These are phyloP conservation scores for Epirrhoe alternata DNA, from an alignment of 2,888 invertebrate species.

Conservation along the genomic window DNA sequence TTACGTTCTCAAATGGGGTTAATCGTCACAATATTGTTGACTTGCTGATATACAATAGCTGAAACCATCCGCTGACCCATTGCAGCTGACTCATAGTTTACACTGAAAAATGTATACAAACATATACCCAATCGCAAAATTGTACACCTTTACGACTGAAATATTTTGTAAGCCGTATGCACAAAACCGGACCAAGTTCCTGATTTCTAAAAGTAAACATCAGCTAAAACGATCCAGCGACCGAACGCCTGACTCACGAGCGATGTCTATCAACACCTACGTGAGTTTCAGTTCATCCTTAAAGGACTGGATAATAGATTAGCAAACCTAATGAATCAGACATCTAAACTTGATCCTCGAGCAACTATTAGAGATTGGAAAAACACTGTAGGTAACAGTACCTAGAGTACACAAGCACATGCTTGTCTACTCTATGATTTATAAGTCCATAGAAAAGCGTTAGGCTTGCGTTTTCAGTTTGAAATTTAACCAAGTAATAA, in stretches of 20 bases:
- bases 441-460: background rate
- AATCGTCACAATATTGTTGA: slow-evolving; percentile 65
- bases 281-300: background rate
- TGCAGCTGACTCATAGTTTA: slow-evolving; percentile 64
- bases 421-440: too few relatives aligned
- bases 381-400: background rate
- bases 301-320: background rate
- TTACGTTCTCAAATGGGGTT: slow-evolving; percentile 70
- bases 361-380: background rate
- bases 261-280: slow-evolving; percentile 3
- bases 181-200: background rate
- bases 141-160: background rate
- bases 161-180: background rate
- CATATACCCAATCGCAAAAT: background rate
- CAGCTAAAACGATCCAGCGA: slow-evolving; percentile 13
- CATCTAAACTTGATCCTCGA: background rate
- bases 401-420: too few relatives aligned
- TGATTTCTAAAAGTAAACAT: slow-evolving; percentile 15
- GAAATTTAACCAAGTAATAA: slow-evolving; percentile 8
- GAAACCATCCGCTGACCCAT: slow-evolving; percentile 66
- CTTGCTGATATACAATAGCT: slow-evolving; percentile 59
- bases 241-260: slow-evolving; percentile 5
- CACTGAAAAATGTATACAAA: slow-evolving; percentile 40
- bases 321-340: too few relatives aligned
- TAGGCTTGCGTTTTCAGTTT: background rate